Base-by-base conservation (phyloP, 1,140 invertebrate genomes). In the Phymorhynchus buccinoides region DNA sequence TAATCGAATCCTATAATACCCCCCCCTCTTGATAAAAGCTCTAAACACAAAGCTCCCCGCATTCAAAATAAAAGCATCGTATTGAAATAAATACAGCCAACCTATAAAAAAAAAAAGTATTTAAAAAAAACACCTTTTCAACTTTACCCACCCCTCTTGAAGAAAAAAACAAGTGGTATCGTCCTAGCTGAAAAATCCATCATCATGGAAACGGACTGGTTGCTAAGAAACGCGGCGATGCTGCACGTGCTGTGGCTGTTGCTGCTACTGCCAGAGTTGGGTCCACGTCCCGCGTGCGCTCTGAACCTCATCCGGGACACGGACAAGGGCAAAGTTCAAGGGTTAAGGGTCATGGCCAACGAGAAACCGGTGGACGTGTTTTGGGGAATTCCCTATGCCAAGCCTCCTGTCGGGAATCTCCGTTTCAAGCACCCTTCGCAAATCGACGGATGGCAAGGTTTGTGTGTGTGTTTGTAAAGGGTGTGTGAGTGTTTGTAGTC, bases 321-420 rank as follows among this genome's bases (percentile, higher is more conserved):
- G 44, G 88, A 90, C 22, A 91, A 91, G 48, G 92, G 92, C 0
- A 75, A 81, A 27, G 86, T 92, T 18, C 84, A 83, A 16, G 92
- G 92, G n/a, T 44, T 87, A 44, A 85, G 84, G 14, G 35, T 80
- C 2, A 81, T 71, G n/a, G 85, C 89, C 52, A 83, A 89, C 37
- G 96, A 96, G 12, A 95, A 96, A 91, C 96, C 97, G 89, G 96
- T 98, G 30, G 97, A 99, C 92, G 96, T 96, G 0, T 99, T 97
- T 96, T 95, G 96, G 87, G 97, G 97, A 35, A 98, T 99, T 86
- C 98, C 98, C 1, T 99, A 96, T 93, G 97, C 97, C 68, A 96
- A 98, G 93, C 98, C 98, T 91, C 98, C 98, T 0, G 81, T 98
- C 39, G 97, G 97, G 91, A 95, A 96, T 80, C 94, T 98, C 73